Percentiles rank a stretch among this genome's conserved stretches.
phyloP scores from a whole-genome alignment of 2,113 vertebrate genomes.

The Gopherus flavomarginatus region DNA sequence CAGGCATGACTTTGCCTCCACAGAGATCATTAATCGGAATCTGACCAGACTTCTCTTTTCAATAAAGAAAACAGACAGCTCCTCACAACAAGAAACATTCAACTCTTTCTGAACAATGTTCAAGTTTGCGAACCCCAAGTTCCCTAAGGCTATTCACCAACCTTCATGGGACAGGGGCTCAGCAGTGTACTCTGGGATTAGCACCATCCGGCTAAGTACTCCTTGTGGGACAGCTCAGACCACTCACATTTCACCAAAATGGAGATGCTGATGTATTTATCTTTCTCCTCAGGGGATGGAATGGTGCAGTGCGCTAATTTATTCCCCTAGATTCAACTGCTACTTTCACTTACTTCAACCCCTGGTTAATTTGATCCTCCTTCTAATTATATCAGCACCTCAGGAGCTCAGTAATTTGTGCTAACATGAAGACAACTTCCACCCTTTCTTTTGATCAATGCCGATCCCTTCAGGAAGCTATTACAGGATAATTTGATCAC shows the following conservation, averaged over 20 bases:
- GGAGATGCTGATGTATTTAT: neutral
- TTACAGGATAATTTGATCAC: neutral
- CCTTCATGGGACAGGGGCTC: too few species aligned
- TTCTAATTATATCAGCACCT: neutral
- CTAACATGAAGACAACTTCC: neutral
- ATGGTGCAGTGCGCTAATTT: neutral
- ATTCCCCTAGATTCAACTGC: neutral
- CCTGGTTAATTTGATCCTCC: neutral
- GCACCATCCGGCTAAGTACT: neutral
- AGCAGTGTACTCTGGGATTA: neutral
- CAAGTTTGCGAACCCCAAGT: too few species aligned
- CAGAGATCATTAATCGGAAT: neutral
- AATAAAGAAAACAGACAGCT: neutral
- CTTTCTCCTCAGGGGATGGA: neutral
- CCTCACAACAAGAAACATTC: neutral
- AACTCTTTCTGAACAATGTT: neutral
- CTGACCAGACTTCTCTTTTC: neutral
- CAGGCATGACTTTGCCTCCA: neutral
- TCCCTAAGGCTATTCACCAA: too few species aligned
- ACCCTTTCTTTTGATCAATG: neutral
- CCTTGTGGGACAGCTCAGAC: neutral
- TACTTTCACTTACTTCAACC: neutral
- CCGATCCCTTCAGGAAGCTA: neutral
- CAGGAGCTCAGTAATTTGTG: neutral
- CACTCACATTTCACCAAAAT: neutral